These are phyloP conservation scores for Xerus rutilus DNA, from an alignment of 2,797 vertebrate species.

Conservation along the genomic window DNA sequence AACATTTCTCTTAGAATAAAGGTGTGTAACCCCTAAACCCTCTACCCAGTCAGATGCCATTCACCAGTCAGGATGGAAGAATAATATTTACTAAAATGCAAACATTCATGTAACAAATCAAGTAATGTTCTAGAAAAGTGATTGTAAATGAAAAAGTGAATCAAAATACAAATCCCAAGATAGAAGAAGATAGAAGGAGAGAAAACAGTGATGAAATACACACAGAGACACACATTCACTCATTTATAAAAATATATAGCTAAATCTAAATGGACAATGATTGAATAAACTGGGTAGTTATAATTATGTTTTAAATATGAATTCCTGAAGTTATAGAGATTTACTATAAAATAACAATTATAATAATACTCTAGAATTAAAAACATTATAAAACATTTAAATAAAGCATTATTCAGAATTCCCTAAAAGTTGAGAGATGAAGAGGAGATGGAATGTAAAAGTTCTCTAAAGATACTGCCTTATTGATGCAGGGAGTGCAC, in stretches of 20 bases:
- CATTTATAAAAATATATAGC: background rate
- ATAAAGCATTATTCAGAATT: background rate
- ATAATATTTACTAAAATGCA: constrained; percentile 45
- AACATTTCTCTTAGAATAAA: constrained; percentile 12
- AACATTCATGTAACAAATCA: constrained; percentile 33
- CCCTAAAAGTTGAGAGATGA: background rate
- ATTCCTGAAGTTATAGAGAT: constrained; percentile 1
- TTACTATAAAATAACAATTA: constrained; percentile 12
- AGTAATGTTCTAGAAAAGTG: constrained; percentile 23
- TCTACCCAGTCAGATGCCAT: background rate
- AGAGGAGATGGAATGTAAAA: background rate
- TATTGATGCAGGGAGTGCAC: background rate
- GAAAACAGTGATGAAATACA: background rate
- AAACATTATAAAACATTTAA: background rate
- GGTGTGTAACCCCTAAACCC: background rate
- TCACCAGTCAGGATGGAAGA: constrained; percentile 1
- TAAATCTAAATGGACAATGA: constrained; percentile 38
- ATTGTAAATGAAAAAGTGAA: constrained; percentile 4
- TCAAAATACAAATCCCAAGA: constrained; percentile 21
- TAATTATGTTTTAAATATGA: constrained; percentile 21
- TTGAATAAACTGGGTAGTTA: background rate
- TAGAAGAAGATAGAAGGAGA: background rate
- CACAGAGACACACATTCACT: background rate
- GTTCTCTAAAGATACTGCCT: background rate
- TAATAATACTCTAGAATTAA: constrained; percentile 8